Percentiles rank a stretch among this genome's conserved stretches.
Conservation (phyloP, 1,140 invertebrate species). For the Bicyclus anynana region DNA sequence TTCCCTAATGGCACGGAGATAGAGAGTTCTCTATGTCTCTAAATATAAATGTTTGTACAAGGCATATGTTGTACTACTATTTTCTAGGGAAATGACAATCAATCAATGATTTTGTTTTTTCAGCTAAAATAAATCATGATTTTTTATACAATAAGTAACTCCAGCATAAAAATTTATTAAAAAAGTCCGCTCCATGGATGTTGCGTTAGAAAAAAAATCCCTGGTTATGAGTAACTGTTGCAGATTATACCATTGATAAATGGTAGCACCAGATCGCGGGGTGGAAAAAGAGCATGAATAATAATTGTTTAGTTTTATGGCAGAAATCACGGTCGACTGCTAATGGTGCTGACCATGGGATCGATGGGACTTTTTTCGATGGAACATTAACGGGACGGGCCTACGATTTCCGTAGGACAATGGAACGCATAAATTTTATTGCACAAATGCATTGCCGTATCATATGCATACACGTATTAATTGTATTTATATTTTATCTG, state of each 20-base stretch:
- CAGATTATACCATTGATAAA: slow-evolving; percentile 71
- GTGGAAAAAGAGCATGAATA: slow-evolving; percentile 66
- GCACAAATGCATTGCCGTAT: slow-evolving; percentile 48
- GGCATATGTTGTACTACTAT: too few species aligned
- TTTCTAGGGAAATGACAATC: too few species aligned
- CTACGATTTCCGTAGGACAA: slow-evolving; percentile 67
- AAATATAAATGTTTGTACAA: too few species aligned
- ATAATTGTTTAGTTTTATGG: slow-evolving; percentile 61
- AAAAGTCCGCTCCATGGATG: slow-evolving; percentile 39
- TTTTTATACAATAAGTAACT: not conserved
- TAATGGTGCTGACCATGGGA: slow-evolving; percentile 65
- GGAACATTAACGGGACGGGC: slow-evolving; percentile 61
- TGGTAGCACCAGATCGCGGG: slow-evolving; percentile 49
- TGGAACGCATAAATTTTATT: slow-evolving; percentile 62
- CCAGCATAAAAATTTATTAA: not conserved
- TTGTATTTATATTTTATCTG: not conserved
- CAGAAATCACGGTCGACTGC: slow-evolving; percentile 56
- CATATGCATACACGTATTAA: slow-evolving; percentile 32
- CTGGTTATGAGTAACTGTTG: slow-evolving; percentile 61
- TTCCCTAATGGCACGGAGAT: too few species aligned
- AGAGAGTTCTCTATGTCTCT: too few species aligned
- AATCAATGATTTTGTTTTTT: too few species aligned
- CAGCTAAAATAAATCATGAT: too few species aligned
- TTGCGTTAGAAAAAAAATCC: slow-evolving; percentile 38
- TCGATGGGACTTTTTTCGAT: slow-evolving; percentile 66